Evolutionary conservation across 1,140 invertebrate genomes (phyloP), one percentile per base, ranked within the genome.

Genomic region (Mercenaria mercenaria): DNA sequence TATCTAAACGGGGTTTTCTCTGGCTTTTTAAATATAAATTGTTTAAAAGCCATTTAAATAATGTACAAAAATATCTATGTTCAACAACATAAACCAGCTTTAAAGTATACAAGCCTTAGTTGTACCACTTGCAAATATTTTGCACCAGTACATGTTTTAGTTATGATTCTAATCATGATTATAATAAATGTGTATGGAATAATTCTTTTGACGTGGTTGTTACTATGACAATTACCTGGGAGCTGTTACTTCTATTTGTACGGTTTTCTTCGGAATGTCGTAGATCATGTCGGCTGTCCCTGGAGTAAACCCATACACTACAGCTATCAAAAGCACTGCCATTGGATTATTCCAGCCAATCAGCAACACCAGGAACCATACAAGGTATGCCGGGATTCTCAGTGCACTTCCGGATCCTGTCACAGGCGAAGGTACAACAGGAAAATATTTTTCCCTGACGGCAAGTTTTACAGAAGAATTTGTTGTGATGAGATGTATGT

Each of bases 381-480:
- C 26, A 43, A 82, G 56, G 26, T 6, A 67, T 67, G 52, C 23
- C 37, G 80, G 43, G 32, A 82, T 20, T n/a, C n/a, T 3, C 0
- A 23, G 8, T 11, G n/a, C 18, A 67, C 23, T 82, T 82, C 80
- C 80, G 80, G 32, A 29, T 67, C 80, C 80, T 39, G 80, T 82
- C 2, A 67, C 80, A 26, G 59, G 39, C 37, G 50, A 56, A 50
- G 37, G 37, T n/a, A 59, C 23, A 64, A 18, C 0, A n/a, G 20
- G 20, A 26, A 64, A 43, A 67, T 56, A 23, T 29, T 26, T 20
- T 56, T 79, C 47, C 15, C 29, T 26, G 1, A 79, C 47, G 8
- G 18, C 0, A 34, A 79, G 47, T 10, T 56, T 79, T 1, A 79
- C 47, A 23, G 76, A 52, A 37, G 76, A 79, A n/a, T 56, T 79